A percentile compares a stretch with the other conserved stretches of the same genome.
phyloP scores from a whole-genome alignment of 2,797 vertebrate genomes.

The Coregonus ussuriensis region DNA sequence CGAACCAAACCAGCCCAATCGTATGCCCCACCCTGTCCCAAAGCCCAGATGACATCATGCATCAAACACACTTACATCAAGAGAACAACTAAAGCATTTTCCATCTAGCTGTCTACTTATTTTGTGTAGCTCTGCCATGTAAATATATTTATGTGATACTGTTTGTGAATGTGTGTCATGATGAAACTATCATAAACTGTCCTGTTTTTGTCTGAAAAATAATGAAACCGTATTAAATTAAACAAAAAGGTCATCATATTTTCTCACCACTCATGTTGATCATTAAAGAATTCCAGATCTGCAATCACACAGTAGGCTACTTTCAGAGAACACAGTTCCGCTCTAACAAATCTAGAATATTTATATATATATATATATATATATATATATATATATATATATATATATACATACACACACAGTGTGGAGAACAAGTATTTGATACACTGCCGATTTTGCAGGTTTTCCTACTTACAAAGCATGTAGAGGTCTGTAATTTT shows the following conservation, averaged over 20 bases:
- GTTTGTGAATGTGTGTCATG: not conserved
- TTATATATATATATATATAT: no score
- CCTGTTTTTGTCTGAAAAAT: not conserved
- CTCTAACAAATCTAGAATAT: not conserved
- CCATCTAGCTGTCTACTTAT: not conserved
- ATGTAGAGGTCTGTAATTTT: no score
- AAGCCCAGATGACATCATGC: slow-evolving; percentile 39
- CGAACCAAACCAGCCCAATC: slow-evolving; percentile 83
- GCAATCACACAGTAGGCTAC: not conserved
- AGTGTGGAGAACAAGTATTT: no score
- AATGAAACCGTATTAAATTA: not conserved
- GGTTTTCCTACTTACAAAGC: no score
- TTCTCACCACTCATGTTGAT: not conserved
- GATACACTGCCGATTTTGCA: no score
- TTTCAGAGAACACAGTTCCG: not conserved
- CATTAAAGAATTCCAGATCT: not conserved
- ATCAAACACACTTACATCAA: not conserved
- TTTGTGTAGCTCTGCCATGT: not conserved
- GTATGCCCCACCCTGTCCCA: slow-evolving; percentile 53
- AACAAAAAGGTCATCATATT: not conserved
- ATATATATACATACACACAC: no score
- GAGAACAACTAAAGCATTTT: not conserved
- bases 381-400: no score
- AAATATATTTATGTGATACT: slow-evolving; percentile 1
- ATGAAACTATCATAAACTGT: not conserved